phyloP scores from a whole-genome alignment of 2,113 vertebrate species.

The Alligator sinensis region DNA sequence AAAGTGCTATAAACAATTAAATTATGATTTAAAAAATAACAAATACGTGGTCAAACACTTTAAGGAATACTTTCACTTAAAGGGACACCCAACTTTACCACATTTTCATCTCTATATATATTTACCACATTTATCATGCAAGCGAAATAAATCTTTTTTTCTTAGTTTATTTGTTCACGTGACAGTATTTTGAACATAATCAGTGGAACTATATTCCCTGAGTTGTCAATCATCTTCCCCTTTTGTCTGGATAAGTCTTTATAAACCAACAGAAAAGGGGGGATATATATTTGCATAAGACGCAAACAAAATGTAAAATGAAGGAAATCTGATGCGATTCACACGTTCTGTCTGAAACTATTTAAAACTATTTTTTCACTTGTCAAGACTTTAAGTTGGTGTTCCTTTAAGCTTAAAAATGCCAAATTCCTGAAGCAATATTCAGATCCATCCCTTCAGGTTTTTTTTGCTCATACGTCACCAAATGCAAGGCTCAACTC shows the following conservation, averaged over 20 bases:
- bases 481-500: constrained; percentile 3
- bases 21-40: background rate
- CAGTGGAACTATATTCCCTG: background rate
- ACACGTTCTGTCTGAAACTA: background rate
- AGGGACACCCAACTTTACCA: constrained; percentile 39
- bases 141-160: background rate
- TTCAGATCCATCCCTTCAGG: background rate
- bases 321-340: background rate
- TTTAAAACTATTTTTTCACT: background rate
- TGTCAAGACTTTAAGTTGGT: constrained; percentile 6
- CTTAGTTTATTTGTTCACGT: background rate
- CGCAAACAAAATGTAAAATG: background rate
- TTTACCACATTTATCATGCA: background rate
- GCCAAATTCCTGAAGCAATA: background rate
- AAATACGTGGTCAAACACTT: background rate
- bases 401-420: constrained; percentile 32
- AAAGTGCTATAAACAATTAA: background rate
- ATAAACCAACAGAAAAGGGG: background rate
- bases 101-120: background rate
- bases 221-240: background rate
- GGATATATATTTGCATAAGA: background rate
- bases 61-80: constrained; percentile 16
- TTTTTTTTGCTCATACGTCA: background rate
- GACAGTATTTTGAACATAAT: background rate
- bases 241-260: constrained; percentile 2